Conservation (phyloP, 2,888 invertebrate genomes). For the Trichogramma dendrolimi region DNA sequence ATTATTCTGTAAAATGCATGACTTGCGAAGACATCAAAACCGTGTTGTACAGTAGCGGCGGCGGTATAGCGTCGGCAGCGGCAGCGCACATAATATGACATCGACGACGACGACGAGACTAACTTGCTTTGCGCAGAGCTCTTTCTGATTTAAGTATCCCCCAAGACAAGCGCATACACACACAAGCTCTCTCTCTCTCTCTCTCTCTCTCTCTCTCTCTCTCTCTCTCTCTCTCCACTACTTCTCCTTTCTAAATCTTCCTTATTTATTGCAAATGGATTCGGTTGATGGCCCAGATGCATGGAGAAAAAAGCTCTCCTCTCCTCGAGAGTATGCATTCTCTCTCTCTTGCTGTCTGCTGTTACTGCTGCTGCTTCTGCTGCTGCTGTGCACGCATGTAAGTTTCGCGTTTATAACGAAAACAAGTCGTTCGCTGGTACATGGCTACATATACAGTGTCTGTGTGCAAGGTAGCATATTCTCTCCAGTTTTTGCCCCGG, state of each 20-base stretch:
- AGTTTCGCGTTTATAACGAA: too few species aligned
- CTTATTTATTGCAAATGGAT: constrained; percentile 54
- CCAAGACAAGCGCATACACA: background rate
- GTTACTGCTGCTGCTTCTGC: constrained; percentile 19
- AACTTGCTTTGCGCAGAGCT: background rate
- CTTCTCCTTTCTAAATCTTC: constrained; percentile 43
- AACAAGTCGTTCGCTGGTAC: too few species aligned
- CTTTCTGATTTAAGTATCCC: background rate
- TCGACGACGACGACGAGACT: constrained; percentile 38
- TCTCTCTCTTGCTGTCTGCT: constrained; percentile 22
- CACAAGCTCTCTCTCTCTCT: constrained; percentile 22
- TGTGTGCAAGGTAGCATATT: too few species aligned
- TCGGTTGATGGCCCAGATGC: constrained; percentile 33
- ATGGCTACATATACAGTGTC: too few species aligned
- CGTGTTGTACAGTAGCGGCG: too few species aligned
- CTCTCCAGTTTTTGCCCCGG: too few species aligned
- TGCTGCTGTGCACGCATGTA: too few species aligned
- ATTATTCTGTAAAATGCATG: constrained; percentile 49
- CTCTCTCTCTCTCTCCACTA: constrained; percentile 21
- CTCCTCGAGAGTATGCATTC: constrained; percentile 20
- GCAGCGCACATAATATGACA: too few species aligned
- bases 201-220: constrained; percentile 15
- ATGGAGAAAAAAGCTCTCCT: constrained; percentile 46
- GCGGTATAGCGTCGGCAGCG: too few species aligned
- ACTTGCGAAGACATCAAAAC: constrained; percentile 45